phyloP scores from a whole-genome alignment of 2,888 invertebrate genomes.

The Alviniconcha strummeri region DNA sequence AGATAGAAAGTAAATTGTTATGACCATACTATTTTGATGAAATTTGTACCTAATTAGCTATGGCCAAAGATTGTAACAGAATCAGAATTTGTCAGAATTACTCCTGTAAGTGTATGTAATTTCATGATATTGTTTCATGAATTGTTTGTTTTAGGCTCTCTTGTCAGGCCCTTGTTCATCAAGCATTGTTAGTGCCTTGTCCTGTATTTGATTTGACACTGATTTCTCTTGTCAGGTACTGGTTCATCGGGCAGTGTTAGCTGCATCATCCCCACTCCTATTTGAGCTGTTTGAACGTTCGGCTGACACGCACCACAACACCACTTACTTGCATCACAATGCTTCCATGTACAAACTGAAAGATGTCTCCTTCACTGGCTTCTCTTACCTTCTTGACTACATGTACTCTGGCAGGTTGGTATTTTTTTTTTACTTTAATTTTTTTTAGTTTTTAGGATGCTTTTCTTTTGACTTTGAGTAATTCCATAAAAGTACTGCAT shows the following conservation, averaged over 20 bases:
- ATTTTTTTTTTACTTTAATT: not conserved
- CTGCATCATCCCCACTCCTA: slow-evolving; percentile 85
- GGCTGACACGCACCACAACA: slow-evolving; percentile 73
- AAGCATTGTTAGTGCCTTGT: no score
- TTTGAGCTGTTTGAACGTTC: slow-evolving; percentile 82
- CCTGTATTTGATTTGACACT: no score
- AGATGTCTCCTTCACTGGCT: slow-evolving; percentile 81
- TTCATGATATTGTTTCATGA: no score
- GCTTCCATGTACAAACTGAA: slow-evolving; percentile 78
- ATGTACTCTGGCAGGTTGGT: slow-evolving; percentile 83
- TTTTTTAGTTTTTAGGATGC: not conserved
- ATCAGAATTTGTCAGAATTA: no score
- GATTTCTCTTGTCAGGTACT: slow-evolving; percentile 64
- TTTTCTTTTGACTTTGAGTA: not conserved
- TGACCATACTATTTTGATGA: no score
- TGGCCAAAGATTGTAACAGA: no score
- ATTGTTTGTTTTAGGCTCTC: no score
- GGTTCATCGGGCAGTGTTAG: slow-evolving; percentile 87
- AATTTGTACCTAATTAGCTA: no score
- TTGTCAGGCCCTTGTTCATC: no score
- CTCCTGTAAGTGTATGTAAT: no score
- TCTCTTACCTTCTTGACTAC: slow-evolving; percentile 86
- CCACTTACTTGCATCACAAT: slow-evolving; percentile 63
- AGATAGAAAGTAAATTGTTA: no score
- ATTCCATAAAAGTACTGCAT: not conserved